Conservation (phyloP, 2,888 invertebrate species). For the Reticulitermes lucifugus region DNA sequence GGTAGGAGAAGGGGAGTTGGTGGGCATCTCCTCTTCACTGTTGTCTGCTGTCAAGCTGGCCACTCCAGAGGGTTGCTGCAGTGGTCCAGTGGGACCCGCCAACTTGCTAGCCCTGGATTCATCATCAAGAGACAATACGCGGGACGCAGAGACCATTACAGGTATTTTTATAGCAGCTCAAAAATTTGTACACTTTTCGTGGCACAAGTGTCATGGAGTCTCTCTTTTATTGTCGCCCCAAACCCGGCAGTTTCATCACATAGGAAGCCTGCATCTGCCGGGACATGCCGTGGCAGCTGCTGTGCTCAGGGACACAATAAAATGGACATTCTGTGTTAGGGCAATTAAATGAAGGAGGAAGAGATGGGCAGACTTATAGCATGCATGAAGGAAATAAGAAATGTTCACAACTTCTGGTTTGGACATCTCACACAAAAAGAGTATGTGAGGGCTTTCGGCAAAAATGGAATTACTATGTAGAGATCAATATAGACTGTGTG, state of each 20-base stretch:
- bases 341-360: too few species aligned
- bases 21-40: slow-evolving; percentile 59
- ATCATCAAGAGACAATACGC: slow-evolving; percentile 57
- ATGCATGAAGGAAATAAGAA: too few species aligned
- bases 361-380: too few species aligned
- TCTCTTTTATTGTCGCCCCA: background rate
- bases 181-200: background rate
- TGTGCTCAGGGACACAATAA: too few species aligned
- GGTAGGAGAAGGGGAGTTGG: slow-evolving; percentile 58
- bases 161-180: slow-evolving; percentile 63
- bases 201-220: background rate
- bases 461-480: background rate
- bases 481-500: too few species aligned
- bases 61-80: slow-evolving; percentile 74
- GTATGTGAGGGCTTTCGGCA: background rate
- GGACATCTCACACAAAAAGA: too few species aligned
- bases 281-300: too few species aligned
- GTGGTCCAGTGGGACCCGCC: slow-evolving; percentile 65
- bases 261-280: too few species aligned
- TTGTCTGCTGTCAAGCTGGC: slow-evolving; percentile 76
- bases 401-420: too few species aligned
- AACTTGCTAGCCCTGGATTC: slow-evolving; percentile 59
- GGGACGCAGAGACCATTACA: slow-evolving; percentile 77
- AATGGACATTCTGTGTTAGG: background rate
- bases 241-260: too few species aligned